Conservation (phyloP, 2,888 invertebrate genomes). For the Eledone cirrhosa region DNA sequence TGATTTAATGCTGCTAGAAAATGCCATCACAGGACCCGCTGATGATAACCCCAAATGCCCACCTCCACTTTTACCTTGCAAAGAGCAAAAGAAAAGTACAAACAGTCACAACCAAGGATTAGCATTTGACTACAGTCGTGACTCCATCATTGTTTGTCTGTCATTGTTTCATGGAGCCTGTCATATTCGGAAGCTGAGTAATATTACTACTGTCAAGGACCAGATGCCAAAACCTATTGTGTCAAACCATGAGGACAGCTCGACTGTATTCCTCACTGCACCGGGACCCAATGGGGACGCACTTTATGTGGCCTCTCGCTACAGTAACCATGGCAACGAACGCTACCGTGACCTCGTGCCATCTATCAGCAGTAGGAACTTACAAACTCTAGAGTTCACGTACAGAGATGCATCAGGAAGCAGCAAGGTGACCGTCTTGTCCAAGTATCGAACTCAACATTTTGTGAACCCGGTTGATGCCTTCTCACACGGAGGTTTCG, state of each 20-base stretch:
- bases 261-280: constrained; percentile 94
- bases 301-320: constrained; percentile 92
- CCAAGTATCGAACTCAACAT: constrained; percentile 86
- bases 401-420: constrained; percentile 74
- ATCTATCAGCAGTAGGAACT: constrained; percentile 87
- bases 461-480: constrained; percentile 96
- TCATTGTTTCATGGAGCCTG: constrained; percentile 85
- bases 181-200: constrained; percentile 78
- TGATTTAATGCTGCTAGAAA: constrained; percentile 81
- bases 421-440: constrained; percentile 82
- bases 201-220: constrained; percentile 83
- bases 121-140: constrained; percentile 86
- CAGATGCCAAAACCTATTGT: constrained; percentile 82
- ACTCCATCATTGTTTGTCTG: constrained; percentile 89
- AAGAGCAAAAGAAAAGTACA: constrained; percentile 67
- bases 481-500: constrained; percentile 92
- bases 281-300: constrained; percentile 80
- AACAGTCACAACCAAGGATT: constrained; percentile 94
- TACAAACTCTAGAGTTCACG: constrained; percentile 81
- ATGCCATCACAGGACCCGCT: constrained; percentile 70
- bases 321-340: constrained; percentile 43
- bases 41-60: constrained; percentile 87
- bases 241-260: constrained; percentile 91
- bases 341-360: constrained; percentile 77
- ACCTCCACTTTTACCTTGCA: constrained; percentile 75